Conservation (phyloP, 2,797 vertebrate species). For the Silurus aristotelis region DNA sequence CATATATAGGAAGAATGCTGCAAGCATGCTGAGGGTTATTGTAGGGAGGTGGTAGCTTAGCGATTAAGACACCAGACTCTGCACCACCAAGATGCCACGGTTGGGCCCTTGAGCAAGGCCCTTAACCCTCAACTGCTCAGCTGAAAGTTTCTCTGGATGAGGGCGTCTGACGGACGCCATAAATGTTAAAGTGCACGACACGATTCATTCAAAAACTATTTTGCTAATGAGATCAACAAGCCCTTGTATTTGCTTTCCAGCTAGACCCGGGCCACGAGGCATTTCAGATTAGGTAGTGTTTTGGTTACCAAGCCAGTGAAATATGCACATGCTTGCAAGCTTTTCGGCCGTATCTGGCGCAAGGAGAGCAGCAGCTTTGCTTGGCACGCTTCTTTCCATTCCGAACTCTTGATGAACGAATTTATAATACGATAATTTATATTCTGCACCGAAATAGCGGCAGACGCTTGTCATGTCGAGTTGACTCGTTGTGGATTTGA, state of each 20-base stretch:
- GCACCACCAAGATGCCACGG: too few species aligned
- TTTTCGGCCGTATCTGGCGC: neutral
- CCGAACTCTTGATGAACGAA: constrained; percentile 1
- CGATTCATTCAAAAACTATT: neutral
- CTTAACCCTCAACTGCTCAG: too few species aligned
- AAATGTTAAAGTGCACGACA: neutral
- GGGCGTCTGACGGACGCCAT: too few species aligned
- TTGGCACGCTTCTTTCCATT: neutral
- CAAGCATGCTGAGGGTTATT: neutral
- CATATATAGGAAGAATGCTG: neutral
- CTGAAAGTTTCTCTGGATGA: too few species aligned
- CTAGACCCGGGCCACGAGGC: neutral
- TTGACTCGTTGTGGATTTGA: constrained; percentile 2
- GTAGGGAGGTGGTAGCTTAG: too few species aligned
- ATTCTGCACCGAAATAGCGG: neutral
- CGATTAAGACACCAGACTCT: too few species aligned
- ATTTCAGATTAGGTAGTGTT: constrained; percentile 39
- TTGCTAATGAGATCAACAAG: neutral
- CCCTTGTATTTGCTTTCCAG: neutral
- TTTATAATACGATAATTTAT: constrained; percentile 14
- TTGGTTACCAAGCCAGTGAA: constrained; percentile 26
- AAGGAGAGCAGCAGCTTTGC: neutral
- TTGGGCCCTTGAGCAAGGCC: too few species aligned
- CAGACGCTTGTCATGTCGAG: constrained; percentile 15
- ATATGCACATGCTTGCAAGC: constrained; percentile 25